Percentiles rank a stretch among this genome's conserved stretches.
Evolutionary conservation across 2,797 vertebrate species (phyloP).

Genomic region (Neoniphon sammara): DNA sequence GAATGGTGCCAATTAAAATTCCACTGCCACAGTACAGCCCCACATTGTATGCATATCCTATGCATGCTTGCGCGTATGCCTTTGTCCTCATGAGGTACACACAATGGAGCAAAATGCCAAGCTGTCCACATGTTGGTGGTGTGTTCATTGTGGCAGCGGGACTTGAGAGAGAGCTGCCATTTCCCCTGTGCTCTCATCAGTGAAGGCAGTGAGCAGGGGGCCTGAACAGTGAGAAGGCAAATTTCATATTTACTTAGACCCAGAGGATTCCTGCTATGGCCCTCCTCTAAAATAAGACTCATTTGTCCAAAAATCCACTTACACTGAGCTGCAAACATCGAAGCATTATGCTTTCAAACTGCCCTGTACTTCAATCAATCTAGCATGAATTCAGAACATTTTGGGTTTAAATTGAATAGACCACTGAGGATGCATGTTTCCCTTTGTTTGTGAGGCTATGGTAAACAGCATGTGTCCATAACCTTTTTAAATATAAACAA

Average conservation of each 20-base stretch:
- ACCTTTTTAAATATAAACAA: not conserved
- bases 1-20: conserved; percentile 62
- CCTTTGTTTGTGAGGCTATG: not conserved
- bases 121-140: not conserved
- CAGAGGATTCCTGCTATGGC: not conserved
- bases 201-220: conserved; percentile 9
- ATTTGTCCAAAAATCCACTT: not conserved
- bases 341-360: not conserved
- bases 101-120: conserved; percentile 37
- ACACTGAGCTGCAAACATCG: not conserved
- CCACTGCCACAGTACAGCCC: conserved; percentile 23
- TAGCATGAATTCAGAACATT: not conserved
- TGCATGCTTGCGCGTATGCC: conserved; percentile 16
- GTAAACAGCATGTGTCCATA: not conserved
- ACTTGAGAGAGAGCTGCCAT: not conserved
- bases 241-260: not conserved
- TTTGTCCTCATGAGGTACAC: conserved; percentile 7
- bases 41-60: conserved; percentile 31
- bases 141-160: not conserved
- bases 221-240: not conserved
- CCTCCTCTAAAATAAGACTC: conserved; percentile 5
- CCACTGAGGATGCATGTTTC: not conserved
- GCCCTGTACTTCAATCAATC: not conserved
- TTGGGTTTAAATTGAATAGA: not conserved
- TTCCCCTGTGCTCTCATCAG: not conserved